Percentiles rank a stretch among this genome's conserved stretches.
These are phyloP conservation scores for Leptinotarsa tumamoca DNA, from an alignment of 2,888 invertebrate genomes.

Conservation along the genomic window DNA sequence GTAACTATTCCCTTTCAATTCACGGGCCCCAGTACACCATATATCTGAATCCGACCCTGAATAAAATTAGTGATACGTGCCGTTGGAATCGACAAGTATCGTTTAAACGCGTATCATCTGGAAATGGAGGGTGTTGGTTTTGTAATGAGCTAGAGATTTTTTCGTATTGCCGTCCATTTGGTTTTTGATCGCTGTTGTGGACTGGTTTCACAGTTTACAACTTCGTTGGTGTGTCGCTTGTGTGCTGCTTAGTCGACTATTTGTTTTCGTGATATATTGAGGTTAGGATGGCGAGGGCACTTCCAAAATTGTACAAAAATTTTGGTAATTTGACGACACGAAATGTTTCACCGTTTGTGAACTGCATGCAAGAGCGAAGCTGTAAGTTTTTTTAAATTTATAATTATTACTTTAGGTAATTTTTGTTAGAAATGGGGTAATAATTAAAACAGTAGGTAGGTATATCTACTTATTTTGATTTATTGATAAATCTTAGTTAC, in stretches of 20 bases:
- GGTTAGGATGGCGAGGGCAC: conserved; percentile 64
- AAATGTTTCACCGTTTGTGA: conserved; percentile 43
- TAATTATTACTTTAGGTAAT: no score
- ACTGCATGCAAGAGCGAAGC: conserved; percentile 51
- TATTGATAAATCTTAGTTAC: no score
- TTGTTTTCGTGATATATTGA: conserved; percentile 43
- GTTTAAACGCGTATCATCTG: neutral
- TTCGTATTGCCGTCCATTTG: neutral
- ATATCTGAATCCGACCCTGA: no score
- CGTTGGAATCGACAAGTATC: neutral
- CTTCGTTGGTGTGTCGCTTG: neutral
- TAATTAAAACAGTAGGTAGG: no score
- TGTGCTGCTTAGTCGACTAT: neutral
- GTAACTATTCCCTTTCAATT: no score
- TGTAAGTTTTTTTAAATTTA: conserved; percentile 54
- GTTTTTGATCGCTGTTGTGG: no score
- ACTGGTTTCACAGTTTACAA: no score
- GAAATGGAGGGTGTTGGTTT: neutral
- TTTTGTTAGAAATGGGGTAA: no score
- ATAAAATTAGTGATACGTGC: no score
- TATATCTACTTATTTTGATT: no score
- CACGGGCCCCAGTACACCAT: no score
- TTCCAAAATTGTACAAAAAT: conserved; percentile 63
- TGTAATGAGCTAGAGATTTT: no score
- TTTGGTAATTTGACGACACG: conserved; percentile 55